These are phyloP conservation scores for Hecatera dysodea DNA, from an alignment of 2,888 invertebrate species.

Conservation along the genomic window DNA sequence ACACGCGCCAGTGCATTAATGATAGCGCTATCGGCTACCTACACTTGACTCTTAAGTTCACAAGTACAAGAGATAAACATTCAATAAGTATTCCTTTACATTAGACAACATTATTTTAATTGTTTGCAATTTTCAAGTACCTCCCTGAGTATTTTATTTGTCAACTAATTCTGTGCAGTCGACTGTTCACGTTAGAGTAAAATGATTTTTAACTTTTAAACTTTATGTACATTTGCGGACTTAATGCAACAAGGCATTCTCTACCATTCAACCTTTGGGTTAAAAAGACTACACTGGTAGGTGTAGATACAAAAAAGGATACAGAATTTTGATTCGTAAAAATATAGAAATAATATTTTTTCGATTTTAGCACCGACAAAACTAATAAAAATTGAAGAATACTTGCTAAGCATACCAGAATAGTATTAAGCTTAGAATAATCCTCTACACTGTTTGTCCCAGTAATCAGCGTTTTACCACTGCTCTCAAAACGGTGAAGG, in stretches of 20 bases:
- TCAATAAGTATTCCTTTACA: slow-evolving; percentile 33
- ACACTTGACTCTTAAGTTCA: slow-evolving; percentile 83
- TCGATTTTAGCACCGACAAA: not conserved
- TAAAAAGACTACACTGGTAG: too few relatives aligned
- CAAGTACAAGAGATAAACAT: slow-evolving; percentile 58
- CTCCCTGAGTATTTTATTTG: not conserved
- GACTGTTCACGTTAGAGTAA: too few relatives aligned
- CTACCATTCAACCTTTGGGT: too few relatives aligned
- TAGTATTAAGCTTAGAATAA: not conserved
- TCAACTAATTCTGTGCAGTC: too few relatives aligned
- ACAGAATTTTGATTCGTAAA: too few relatives aligned
- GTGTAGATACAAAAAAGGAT: too few relatives aligned
- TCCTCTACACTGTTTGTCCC: not conserved
- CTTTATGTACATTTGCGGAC: too few relatives aligned
- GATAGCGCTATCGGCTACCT: slow-evolving; percentile 83
- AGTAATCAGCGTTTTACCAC: not conserved
- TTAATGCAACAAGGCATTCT: too few relatives aligned
- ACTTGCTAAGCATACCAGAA: too few relatives aligned
- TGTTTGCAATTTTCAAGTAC: not conserved
- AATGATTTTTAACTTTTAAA: too few relatives aligned
- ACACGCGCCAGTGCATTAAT: slow-evolving; percentile 83
- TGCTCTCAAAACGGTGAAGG: too few relatives aligned
- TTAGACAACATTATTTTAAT: slow-evolving; percentile 19
- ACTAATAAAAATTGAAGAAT: not conserved
- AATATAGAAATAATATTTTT: too few relatives aligned